phyloP scores from a whole-genome alignment of 1,140 invertebrate species.

The Mylabris phalerata region DNA sequence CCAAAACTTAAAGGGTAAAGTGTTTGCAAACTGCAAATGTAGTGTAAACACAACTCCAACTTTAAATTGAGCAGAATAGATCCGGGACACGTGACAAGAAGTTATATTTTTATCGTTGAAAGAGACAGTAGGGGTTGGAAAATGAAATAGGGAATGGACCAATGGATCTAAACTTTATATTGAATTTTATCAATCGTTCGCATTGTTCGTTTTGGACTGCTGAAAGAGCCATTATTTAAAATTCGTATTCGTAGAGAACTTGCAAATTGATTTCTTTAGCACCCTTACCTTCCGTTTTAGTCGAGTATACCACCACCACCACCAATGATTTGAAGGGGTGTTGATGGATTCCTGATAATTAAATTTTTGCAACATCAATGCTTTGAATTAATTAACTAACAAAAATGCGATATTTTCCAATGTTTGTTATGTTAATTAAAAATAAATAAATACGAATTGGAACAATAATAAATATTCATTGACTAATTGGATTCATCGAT shows the following conservation, averaged over 20 bases:
- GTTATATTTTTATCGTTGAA: conserved; percentile 34
- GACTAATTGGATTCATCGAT: too few relatives aligned
- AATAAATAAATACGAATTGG: too few relatives aligned
- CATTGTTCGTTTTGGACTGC: conserved; percentile 18
- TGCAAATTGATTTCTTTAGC: conserved; percentile 32
- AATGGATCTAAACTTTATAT: conserved; percentile 9
- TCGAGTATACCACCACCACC: neutral
- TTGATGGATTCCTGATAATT: conserved; percentile 40
- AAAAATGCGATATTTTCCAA: too few relatives aligned
- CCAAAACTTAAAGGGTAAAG: conserved; percentile 4
- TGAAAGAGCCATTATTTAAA: conserved; percentile 36
- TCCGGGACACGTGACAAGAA: conserved; percentile 35
- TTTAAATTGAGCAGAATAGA: conserved; percentile 38
- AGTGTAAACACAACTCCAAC: conserved; percentile 35
- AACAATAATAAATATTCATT: too few relatives aligned
- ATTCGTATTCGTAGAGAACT: conserved; percentile 33
- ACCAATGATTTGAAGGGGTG: conserved; percentile 7
- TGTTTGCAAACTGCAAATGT: conserved; percentile 28
- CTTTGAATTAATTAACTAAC: too few relatives aligned
- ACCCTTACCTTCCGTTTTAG: conserved; percentile 10
- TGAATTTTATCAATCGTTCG: neutral
- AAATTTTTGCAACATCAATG: conserved; percentile 27
- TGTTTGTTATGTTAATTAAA: too few relatives aligned
- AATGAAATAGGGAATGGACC: neutral
- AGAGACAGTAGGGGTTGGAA: neutral